Conservation (phyloP, 2,113 vertebrate species). For the Cynopterus brachyotis region DNA sequence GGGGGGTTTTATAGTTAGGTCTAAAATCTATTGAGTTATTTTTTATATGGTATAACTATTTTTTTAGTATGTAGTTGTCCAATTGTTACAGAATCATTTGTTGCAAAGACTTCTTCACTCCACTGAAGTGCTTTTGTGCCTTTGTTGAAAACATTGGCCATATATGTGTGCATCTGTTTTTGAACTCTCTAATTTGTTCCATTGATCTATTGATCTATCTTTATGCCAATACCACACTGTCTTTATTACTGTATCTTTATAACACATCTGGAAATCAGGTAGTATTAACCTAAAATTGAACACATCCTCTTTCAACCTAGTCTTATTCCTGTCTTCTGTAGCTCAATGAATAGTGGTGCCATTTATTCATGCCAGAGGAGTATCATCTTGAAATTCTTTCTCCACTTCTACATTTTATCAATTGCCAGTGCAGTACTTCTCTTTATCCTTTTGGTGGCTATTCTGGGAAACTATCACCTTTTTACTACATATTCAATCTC, state of each 20-base stretch:
- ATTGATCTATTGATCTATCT: constrained; percentile 1
- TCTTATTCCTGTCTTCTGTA: background rate
- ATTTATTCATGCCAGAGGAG: background rate
- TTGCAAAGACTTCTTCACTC: background rate
- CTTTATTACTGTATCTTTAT: constrained; percentile 6
- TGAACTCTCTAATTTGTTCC: constrained; percentile 12
- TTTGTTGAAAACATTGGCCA: background rate
- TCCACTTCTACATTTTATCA: background rate
- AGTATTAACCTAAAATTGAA: background rate
- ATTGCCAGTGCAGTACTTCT: background rate
- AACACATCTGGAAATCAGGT: background rate
- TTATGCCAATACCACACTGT: background rate
- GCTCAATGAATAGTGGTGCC: background rate
- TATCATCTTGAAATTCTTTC: background rate
- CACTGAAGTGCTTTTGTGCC: background rate
- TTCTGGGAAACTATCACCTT: background rate
- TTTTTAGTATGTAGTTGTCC: background rate
- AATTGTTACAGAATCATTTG: background rate
- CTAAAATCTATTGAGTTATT: background rate
- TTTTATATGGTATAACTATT: background rate
- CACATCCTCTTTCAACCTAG: background rate
- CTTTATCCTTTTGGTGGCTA: background rate
- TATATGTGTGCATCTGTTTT: background rate
- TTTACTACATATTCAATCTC: background rate
- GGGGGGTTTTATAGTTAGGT: background rate